phyloP scores from a whole-genome alignment of 1,140 invertebrate genomes.

The Drosophila orena region DNA sequence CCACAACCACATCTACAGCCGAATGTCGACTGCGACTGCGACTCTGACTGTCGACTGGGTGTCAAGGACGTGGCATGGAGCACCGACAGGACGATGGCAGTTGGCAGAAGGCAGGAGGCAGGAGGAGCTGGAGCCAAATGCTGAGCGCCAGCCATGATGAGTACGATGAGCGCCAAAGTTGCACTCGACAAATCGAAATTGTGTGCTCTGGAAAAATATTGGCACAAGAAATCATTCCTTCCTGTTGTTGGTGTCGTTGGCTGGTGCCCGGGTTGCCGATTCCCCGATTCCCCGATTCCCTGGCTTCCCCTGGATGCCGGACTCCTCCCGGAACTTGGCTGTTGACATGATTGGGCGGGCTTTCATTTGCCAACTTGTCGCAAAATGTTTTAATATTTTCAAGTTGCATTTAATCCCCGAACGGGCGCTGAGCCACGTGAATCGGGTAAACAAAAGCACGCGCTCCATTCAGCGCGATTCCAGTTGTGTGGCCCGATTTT shows the following conservation, averaged over 20 bases:
- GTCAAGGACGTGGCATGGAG: slow-evolving; percentile 75
- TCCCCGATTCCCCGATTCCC: slow-evolving; percentile 10
- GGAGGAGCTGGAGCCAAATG: slow-evolving; percentile 54
- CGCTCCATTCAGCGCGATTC: slow-evolving; percentile 21
- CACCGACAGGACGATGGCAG: slow-evolving; percentile 21
- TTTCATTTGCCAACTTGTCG: slow-evolving; percentile 82
- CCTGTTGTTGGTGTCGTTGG: slow-evolving; percentile 79
- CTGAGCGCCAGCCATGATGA: slow-evolving; percentile 75
- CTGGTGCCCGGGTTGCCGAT: slow-evolving; percentile 6
- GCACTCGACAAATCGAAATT: slow-evolving; percentile 85
- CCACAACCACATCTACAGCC: slow-evolving; percentile 1
- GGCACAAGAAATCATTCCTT: slow-evolving; percentile 85
- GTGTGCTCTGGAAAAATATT: slow-evolving; percentile 85
- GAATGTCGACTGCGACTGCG: slow-evolving; percentile 54
- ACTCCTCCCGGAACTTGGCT: slow-evolving; percentile 56
- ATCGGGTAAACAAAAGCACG: slow-evolving; percentile 75
- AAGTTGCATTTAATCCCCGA: slow-evolving; percentile 79
- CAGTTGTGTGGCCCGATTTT: neutral
- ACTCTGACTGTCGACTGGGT: slow-evolving; percentile 58
- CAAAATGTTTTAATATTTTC: slow-evolving; percentile 84
- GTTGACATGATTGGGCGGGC: slow-evolving; percentile 79
- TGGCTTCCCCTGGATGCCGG: slow-evolving; percentile 4
- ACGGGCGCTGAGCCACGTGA: slow-evolving; percentile 72
- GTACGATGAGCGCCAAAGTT: slow-evolving; percentile 83
- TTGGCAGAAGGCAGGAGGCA: neutral